Conservation (phyloP, 92 coral and sea anemone species). For the Micromussa lordhowensis region DNA sequence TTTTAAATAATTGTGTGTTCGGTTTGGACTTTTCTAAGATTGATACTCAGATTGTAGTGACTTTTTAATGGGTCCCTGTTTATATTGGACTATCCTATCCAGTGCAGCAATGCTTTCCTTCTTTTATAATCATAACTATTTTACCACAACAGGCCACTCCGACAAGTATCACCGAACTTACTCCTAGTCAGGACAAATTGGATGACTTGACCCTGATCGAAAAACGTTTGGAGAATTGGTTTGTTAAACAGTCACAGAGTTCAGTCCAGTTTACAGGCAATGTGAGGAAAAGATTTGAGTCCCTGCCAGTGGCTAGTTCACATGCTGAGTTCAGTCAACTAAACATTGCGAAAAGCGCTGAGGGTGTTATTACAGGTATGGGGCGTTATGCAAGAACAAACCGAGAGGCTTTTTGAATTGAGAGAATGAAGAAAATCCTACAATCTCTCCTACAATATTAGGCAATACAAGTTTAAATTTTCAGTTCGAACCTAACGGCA, state of each 20-base stretch:
- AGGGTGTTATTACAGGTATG: not conserved
- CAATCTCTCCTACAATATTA: too few relatives aligned
- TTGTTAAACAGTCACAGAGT: conserved; percentile 37
- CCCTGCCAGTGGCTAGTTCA: conserved; percentile 31
- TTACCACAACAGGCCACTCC: conserved; percentile 21
- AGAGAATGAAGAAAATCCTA: too few relatives aligned
- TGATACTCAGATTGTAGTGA: too few relatives aligned
- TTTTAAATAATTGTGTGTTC: too few relatives aligned
- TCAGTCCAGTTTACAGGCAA: conserved; percentile 49
- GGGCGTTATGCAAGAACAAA: not conserved
- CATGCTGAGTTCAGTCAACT: not conserved
- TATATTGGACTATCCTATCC: too few relatives aligned
- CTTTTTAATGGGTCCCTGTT: too few relatives aligned
- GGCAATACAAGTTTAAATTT: too few relatives aligned
- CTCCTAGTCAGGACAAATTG: conserved; percentile 35
- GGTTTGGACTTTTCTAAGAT: too few relatives aligned
- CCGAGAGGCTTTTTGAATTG: too few relatives aligned
- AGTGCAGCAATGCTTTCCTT: not conserved
- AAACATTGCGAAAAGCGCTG: not conserved
- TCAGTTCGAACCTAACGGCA: too few relatives aligned
- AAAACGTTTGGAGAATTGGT: conserved; percentile 72
- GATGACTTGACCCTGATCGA: conserved; percentile 50
- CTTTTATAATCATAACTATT: not conserved
- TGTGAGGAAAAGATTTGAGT: conserved; percentile 50
- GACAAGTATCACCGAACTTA: conserved; percentile 12